Percentiles rank a stretch among this genome's conserved stretches.
These are phyloP conservation scores for Julus scandinavius DNA, from an alignment of 2,888 invertebrate species.

Conservation along the genomic window DNA sequence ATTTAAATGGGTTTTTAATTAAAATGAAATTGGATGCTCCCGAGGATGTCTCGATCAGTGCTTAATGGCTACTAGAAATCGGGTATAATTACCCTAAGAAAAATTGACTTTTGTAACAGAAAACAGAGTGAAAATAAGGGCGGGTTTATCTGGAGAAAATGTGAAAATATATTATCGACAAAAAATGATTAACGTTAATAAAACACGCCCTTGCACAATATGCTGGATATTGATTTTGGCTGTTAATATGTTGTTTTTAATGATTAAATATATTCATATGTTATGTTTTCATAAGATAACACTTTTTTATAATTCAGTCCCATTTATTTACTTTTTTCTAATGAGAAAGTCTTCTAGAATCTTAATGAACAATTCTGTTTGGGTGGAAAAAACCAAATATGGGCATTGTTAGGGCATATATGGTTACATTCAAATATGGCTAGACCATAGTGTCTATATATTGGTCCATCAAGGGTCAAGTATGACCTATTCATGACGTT, in stretches of 20 bases:
- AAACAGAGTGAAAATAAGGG: neutral
- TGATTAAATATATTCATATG: neutral
- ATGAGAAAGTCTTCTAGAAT: no score
- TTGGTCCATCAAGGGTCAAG: no score
- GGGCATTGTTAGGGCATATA: no score
- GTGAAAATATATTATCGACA: neutral
- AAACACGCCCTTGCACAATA: neutral
- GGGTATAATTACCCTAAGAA: neutral
- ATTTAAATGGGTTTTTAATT: slow-evolving; percentile 28
- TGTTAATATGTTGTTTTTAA: neutral
- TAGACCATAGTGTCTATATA: no score
- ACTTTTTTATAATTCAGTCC: no score
- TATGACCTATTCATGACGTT: no score
- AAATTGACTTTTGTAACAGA: neutral
- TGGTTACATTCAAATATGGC: no score
- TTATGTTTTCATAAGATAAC: no score
- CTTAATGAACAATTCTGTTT: no score
- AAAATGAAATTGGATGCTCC: slow-evolving; percentile 2
- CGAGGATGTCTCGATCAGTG: slow-evolving; percentile 34
- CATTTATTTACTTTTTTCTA: no score
- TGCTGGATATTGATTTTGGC: neutral
- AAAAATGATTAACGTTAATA: neutral
- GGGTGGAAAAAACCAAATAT: no score
- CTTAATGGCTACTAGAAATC: neutral
- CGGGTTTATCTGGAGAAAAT: neutral